Evolutionary conservation across 2,797 vertebrate species (phyloP), one percentile per base, ranked within the genome.

Genomic region (Anguilla anguilla): DNA sequence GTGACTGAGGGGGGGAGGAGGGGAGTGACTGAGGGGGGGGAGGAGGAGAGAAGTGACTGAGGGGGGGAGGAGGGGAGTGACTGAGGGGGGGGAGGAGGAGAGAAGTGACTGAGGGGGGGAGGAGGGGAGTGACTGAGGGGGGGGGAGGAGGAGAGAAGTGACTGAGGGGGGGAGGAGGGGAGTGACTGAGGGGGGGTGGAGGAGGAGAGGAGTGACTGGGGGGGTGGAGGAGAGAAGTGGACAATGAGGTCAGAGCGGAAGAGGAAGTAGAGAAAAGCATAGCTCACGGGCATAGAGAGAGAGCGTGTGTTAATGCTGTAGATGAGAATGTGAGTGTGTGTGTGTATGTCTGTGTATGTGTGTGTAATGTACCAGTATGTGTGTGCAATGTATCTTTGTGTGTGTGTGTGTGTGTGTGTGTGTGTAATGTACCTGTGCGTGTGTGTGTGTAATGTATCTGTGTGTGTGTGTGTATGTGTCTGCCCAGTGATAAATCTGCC

Each of bases 241-340:
- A 61, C 57, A 61, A 59, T 59, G 61, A 67, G 61, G 61, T 67
- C 61, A 67, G 17, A 39, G 77, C 1, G 17, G 77, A 43, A 28
- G 11, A 81, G 28, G 81, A 83, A 11, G 19, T 17, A 51, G 53
- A 82, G 82, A 59, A 87, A 87, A 61, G 64, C 87, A 53, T 90
- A 25, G 61, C 61, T 64, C 22, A 25, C n/a, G 61, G 19, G 61
- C 1, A 64, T 22, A 1, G 61, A n/a, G 61, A 64, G 19, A 64
- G 61, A 3, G 28, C 31, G 83, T 90, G 59, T 87, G 57, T 86
- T 57, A 83, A 31, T 83, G 77, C 85, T 43, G 51, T 87, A 64
- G 31, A 22, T 85, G 61, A 35, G 35, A 35, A 35, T 67, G 64
- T 67, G 64, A 89, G 55, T 43, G 39, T 39, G 31, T 85, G 22